Evolutionary conservation across 2,888 invertebrate species (phyloP), one percentile per base, ranked within the genome.

Genomic region (Mesorhabditis sp.): DNA sequence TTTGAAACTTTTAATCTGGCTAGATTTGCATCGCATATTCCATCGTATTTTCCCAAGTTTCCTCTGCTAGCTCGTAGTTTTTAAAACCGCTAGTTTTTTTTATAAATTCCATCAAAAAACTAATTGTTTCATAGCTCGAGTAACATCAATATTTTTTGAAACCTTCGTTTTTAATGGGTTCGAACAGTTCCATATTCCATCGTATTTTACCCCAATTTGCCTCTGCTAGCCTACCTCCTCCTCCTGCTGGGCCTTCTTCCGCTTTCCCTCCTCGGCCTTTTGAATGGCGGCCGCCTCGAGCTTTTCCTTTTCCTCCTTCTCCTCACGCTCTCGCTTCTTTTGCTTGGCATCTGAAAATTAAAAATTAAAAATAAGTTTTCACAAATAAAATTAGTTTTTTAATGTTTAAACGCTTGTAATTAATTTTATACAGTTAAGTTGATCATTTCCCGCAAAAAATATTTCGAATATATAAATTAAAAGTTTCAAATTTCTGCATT

Each of bases 241-340:
- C 50, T 73, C 69, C 28, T 70, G 66, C 44, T 71, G 65, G 43
- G 69, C 67, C 43, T 42, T 15, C 65, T 72, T 69, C 67, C 64
- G 43, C 42, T 76, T 72, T 45, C 66, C 72, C 62, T 74, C 76
- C 43, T 73, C 70, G n/a, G 70, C 70, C 45, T 66, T 70, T 41
- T 68, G 63, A 43, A 62, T 62, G 7, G 66, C 68, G 41, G 41
- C 68, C 2, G 65, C 65, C 7, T 4, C 65, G 7, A 66, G 62
- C 70, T 71, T 62, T 65, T 71, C 70, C n/a, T 72, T 75, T 43
- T 70, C 75, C 13, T 71, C 70, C 45, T 69, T 67, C 67, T 77
- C 74, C 61, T 75, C 76, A 2, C 76, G 70, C 67, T 77, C 76
- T 5, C 71, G 69, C 69, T 79, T 79, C 69, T 74, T 72, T 1